A percentile compares a stretch with the other conserved stretches of the same genome.
These are phyloP conservation scores for Drosophila diplacantha DNA, from an alignment of 2,888 invertebrate genomes.

Conservation along the genomic window DNA sequence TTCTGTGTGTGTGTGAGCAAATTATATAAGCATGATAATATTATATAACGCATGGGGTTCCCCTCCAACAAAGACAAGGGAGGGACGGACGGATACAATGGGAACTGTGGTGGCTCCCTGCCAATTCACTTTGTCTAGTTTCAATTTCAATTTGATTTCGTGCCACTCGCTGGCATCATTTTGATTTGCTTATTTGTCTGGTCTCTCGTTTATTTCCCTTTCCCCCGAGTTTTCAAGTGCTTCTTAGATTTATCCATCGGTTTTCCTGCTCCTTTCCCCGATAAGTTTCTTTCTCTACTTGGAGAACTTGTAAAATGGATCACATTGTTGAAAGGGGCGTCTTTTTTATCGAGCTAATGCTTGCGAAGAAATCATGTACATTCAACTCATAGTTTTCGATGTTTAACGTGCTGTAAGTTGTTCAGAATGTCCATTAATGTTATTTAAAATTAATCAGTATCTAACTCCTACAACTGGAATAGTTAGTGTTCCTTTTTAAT, in stretches of 20 bases:
- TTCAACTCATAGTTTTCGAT: conserved; percentile 10
- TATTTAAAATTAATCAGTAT: too few species aligned
- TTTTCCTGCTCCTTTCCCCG: background rate
- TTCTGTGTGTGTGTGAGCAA: conserved; percentile 37
- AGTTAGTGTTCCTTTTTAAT: background rate
- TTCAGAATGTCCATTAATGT: background rate
- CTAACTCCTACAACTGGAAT: background rate
- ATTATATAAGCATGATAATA: conserved; percentile 68
- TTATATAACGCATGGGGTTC: conserved; percentile 52
- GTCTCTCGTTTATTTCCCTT: conserved; percentile 17
- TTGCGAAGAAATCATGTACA: background rate
- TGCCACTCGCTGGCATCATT: conserved; percentile 46
- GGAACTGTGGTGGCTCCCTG: conserved; percentile 38
- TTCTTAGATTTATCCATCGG: conserved; percentile 13
- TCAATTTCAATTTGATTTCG: conserved; percentile 67
- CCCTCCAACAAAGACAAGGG: background rate
- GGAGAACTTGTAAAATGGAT: conserved; percentile 17
- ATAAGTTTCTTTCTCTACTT: background rate
- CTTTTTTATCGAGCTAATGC: conserved; percentile 9
- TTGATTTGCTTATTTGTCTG: conserved; percentile 65
- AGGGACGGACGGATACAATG: background rate
- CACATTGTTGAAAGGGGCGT: conserved; percentile 8
- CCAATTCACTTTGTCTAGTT: conserved; percentile 70
- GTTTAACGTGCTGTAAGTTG: background rate
- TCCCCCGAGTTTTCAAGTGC: background rate